Base-by-base conservation (phyloP, 2,888 invertebrate genomes). In the Dryocosmus kuriphilus region DNA sequence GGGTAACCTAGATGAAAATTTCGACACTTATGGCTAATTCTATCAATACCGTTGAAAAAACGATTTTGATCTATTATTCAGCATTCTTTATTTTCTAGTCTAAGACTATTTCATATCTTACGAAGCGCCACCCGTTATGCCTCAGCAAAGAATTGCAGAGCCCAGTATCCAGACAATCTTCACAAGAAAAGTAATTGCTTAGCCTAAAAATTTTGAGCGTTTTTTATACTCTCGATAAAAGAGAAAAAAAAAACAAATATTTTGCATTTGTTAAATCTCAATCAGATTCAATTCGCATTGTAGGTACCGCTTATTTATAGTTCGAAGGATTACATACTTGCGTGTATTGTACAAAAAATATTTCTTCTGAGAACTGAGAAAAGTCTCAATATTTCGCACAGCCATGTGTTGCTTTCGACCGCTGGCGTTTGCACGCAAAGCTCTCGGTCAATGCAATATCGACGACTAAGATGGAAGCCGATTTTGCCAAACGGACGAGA, bases 361-460 rank as follows among this genome's bases (percentile, higher is more conserved):
- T 35, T 35, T n/a, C n/a, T 1, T 63, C n/a, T 32, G 35, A 63
- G 41, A 41, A 16, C 5, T 32, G 22, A 65, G 22, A 30, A 67
- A 67, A 51, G 30, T 71, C 46, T 46, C 46, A 27, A 30, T 30
- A 51, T 67, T 41, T 46, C 46, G 46, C 27, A 32, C 30, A 30
- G 71, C 51, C 30, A 32, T 71, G 30, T 32, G 9, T 71, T 71
- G 71, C 30, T 71, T 51, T 51, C 51, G 41, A 67, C 19, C 30
- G n/a, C 46, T 30, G 51, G 27, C 46, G 46, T 71, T 71, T 71
- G 30, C 51, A 71, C 71, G 71, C 51, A 51, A 71, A 71, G 71
- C 67, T 67, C 67, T 67, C 67, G n/a, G n/a, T n/a, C 67, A 67
- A 67, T 67, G 67, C 67, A 67, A 67, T 46, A 67, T 67, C 46